A percentile compares a stretch with the other conserved stretches of the same genome.
Evolutionary conservation across 1,140 invertebrate species (phyloP).

Genomic region (Drosophila ambigua): DNA sequence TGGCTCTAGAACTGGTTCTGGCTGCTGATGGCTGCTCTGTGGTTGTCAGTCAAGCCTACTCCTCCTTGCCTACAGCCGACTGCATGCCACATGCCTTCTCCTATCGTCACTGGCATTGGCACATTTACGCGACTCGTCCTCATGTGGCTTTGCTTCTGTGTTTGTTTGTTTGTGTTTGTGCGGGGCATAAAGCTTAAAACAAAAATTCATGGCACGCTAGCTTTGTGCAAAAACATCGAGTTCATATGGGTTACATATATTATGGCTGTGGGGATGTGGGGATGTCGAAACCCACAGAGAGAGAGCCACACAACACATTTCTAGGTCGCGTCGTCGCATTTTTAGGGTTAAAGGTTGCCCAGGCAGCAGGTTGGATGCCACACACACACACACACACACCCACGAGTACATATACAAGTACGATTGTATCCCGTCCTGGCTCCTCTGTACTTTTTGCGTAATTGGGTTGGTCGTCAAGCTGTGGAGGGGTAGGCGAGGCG

Average conservation of each 20-base stretch:
- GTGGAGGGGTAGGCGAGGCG: not conserved
- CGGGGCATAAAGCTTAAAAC: slow-evolving; percentile 63
- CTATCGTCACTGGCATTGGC: slow-evolving; percentile 59
- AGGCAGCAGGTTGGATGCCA: slow-evolving; percentile 58
- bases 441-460: slow-evolving; percentile 65
- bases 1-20: not conserved
- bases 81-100: not conserved
- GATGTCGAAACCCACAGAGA: slow-evolving; percentile 12
- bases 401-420: not conserved
- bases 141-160: slow-evolving; percentile 1
- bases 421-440: not conserved
- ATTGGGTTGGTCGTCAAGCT: slow-evolving; percentile 60
- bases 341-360: slow-evolving; percentile 68
- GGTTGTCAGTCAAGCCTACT: slow-evolving; percentile 38
- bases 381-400: slow-evolving; percentile 16
- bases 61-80: too few relatives aligned
- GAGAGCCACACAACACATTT: slow-evolving; percentile 51
- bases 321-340: slow-evolving; percentile 68
- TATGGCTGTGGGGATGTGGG: slow-evolving; percentile 9
- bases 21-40: slow-evolving; percentile 52
- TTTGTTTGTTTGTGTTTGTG: slow-evolving; percentile 4
- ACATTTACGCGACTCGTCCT: slow-evolving; percentile 43
- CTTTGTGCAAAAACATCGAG: slow-evolving; percentile 56
- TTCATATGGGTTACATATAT: slow-evolving; percentile 30
- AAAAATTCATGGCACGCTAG: slow-evolving; percentile 73